These are phyloP conservation scores for Euthynnus affinis DNA, from an alignment of 2,797 vertebrate species.

Conservation along the genomic window DNA sequence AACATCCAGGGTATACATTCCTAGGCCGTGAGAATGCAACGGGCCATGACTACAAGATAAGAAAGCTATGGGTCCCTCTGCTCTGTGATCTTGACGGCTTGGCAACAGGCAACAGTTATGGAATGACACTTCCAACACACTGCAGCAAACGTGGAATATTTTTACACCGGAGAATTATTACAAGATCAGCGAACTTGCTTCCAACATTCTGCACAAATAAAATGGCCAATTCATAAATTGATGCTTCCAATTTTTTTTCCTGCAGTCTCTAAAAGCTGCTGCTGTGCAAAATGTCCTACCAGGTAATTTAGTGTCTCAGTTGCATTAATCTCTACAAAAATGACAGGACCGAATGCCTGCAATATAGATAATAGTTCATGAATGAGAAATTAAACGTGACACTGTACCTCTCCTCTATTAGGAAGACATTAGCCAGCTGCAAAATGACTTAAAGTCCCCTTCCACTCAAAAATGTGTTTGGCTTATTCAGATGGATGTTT, in stretches of 20 bases:
- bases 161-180: not conserved
- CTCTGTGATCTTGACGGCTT: constrained; percentile 31
- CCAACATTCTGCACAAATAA: not conserved
- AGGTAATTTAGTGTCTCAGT: not conserved
- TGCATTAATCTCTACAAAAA: not conserved
- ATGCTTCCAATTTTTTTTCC: not conserved
- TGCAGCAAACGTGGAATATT: not conserved
- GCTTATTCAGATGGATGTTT: too few relatives aligned
- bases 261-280: not conserved
- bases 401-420: not conserved
- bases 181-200: not conserved
- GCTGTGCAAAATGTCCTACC: not conserved
- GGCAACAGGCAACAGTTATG: constrained; percentile 21
- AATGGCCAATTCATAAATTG: not conserved
- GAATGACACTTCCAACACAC: constrained; percentile 25
- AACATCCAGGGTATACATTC: constrained; percentile 80
- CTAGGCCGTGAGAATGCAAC: constrained; percentile 74
- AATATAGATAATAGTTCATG: not conserved
- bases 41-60: constrained; percentile 76
- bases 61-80: constrained; percentile 40
- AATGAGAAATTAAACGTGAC: constrained; percentile 6
- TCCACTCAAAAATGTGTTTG: too few relatives aligned
- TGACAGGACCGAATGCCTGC: not conserved
- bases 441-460: too few relatives aligned
- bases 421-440: not conserved